These are phyloP conservation scores for Emydocephalus ijimae DNA, from an alignment of 2,113 vertebrate species.

Conservation along the genomic window DNA sequence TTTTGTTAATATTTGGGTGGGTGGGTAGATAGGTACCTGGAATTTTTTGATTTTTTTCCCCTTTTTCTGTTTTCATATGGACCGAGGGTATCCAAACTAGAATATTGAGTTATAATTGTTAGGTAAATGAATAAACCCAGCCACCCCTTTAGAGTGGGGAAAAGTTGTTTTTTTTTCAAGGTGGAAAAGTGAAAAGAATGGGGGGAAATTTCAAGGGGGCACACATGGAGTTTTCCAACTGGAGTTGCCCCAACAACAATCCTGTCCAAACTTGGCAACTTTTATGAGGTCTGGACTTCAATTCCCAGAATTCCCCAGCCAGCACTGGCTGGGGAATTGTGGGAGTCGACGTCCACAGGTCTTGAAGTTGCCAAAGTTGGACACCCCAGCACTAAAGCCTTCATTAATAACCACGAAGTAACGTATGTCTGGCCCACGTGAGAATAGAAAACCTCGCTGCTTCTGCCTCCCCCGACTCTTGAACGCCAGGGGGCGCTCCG, in stretches of 20 bases:
- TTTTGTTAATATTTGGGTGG: too few species aligned
- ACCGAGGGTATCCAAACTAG: too few species aligned
- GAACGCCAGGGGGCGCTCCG: neutral
- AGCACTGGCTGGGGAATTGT: too few species aligned
- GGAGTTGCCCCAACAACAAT: neutral
- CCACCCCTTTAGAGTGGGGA: neutral
- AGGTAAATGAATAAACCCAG: too few species aligned
- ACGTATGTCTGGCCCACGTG: neutral
- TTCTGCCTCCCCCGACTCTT: accelerated
- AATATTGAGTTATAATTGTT: too few species aligned
- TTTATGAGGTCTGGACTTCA: too few species aligned
- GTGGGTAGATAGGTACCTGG: too few species aligned
- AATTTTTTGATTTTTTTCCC: too few species aligned
- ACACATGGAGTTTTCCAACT: neutral
- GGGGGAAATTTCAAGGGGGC: neutral
- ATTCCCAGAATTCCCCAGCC: neutral
- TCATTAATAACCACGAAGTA: neutral
- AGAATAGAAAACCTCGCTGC: neutral
- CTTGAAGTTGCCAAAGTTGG: too few species aligned
- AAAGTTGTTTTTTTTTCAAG: neutral
- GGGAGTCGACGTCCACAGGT: too few species aligned
- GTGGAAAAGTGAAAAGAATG: neutral
- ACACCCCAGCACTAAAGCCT: too few species aligned
- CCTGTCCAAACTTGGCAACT: neutral
- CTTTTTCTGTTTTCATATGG: too few species aligned